These are phyloP conservation scores for Mesitornis unicolor DNA, from an alignment of 2,113 vertebrate species.

Conservation along the genomic window DNA sequence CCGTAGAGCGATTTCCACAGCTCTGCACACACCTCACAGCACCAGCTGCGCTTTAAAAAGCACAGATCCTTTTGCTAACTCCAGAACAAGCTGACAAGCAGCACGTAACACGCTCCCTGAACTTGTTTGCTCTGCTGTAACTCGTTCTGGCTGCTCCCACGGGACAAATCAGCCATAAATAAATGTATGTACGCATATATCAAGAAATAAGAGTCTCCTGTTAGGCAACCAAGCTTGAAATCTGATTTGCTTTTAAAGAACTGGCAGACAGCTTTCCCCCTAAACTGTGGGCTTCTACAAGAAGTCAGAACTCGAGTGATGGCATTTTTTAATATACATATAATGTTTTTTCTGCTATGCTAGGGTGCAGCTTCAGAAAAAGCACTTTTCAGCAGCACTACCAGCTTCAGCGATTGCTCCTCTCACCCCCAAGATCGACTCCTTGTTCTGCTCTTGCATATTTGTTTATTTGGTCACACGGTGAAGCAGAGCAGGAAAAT, in stretches of 20 bases:
- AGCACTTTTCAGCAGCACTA: neutral
- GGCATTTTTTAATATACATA: neutral
- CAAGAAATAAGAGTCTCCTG: neutral
- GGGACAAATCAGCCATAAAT: neutral
- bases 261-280: neutral
- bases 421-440: neutral
- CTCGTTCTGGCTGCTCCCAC: neutral
- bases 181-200: neutral
- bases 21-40: neutral
- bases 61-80: neutral
- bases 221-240: neutral
- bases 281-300: neutral
- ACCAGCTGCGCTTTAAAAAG: neutral
- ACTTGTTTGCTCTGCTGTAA: neutral
- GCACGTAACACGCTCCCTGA: neutral
- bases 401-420: neutral
- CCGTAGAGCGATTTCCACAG: rapidly evolving
- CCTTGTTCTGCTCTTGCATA: neutral
- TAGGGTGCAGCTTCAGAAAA: neutral
- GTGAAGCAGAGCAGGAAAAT: slow-evolving; percentile 9
- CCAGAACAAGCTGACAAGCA: neutral
- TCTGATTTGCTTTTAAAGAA: neutral
- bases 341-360: neutral
- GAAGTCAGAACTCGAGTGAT: neutral
- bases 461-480: neutral